Evolutionary conservation across 37 sponge, comb jelly and placozoan species (phyloP), one percentile per base, ranked within the genome.

Genomic region (Eunapius fragilis): DNA sequence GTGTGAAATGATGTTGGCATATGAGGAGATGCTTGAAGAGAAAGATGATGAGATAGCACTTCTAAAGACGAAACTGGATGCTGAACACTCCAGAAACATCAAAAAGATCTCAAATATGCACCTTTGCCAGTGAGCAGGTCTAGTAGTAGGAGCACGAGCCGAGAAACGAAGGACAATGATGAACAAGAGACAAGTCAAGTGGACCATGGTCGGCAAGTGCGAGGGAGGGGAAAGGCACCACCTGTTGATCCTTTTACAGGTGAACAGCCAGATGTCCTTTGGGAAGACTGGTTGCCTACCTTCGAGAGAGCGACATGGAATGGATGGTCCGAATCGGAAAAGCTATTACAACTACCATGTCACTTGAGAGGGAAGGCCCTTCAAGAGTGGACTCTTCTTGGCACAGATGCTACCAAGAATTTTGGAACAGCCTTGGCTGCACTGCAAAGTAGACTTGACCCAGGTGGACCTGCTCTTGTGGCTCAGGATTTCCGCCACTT

Each of bases 221-320:
- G 25, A 25, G 38, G 83, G 3, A 28, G 78, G 72, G 84, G 89
- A 47, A 83, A 82, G 31, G 89, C 89, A 32, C 89, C 89, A 77
- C 84, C 89, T 13, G 79, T 89, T 47, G 74, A 83, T 27, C 47
- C 70, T 0, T 90, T 90, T 37, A 74, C 73, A 30, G 90, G 86
- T 23, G 90, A 90, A 50, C 45, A 82, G 9, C 70, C 68, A 37
- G 89, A 76, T 7, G 48, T 79, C 3, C 30, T 37, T 28, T 27
- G 83, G 2, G 84, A 89, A 31, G 89, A 82, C 74, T 83, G 89
- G 89, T 2, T 89, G 13, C 83, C 84, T 9, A 67, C 78, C n/a
- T 71, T 88, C 22, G 32, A 76, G 35, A 75, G 87, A 33, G 81
- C 87, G 30, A 68, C 71, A 30, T 89, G 90, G 90, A 89, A 89